phyloP scores from a whole-genome alignment of 2,113 vertebrate species.

The Plestiodon gilberti region DNA sequence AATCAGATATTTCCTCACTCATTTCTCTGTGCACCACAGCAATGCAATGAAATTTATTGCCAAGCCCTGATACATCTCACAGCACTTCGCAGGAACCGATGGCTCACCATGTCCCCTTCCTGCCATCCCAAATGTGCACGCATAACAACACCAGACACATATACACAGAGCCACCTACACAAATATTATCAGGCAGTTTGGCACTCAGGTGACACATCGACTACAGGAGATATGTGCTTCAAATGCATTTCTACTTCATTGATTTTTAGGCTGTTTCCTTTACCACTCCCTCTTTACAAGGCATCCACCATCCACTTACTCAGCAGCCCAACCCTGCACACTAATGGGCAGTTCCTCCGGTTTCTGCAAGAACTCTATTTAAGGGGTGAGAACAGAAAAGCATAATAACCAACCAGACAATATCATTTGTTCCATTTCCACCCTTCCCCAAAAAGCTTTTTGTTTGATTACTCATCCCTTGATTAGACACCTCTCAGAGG shows the following conservation, averaged over 20 bases:
- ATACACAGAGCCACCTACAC: constrained; percentile 53
- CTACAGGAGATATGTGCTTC: constrained; percentile 41
- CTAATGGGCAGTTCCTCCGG: constrained; percentile 48
- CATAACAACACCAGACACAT: not conserved
- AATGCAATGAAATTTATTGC: constrained; percentile 77
- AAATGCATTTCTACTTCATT: constrained; percentile 48
- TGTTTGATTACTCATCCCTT: constrained; percentile 68
- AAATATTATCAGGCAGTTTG: constrained; percentile 66
- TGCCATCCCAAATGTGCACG: not conserved
- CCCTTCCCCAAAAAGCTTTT: constrained; percentile 67
- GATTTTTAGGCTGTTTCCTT: constrained; percentile 40
- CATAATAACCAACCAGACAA: constrained; percentile 59
- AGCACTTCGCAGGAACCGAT: constrained; percentile 67
- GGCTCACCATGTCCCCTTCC: constrained; percentile 50
- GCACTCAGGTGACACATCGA: constrained; percentile 40
- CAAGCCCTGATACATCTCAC: constrained; percentile 73
- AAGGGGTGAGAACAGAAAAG: constrained; percentile 62
- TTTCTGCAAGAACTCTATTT: constrained; percentile 54
- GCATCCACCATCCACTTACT: not conserved
- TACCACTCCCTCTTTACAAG: constrained; percentile 51
- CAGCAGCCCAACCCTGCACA: constrained; percentile 50
- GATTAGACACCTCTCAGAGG: constrained; percentile 67
- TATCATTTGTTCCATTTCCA: constrained; percentile 68
- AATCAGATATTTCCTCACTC: constrained; percentile 82
- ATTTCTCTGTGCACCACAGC: constrained; percentile 74